phyloP scores from a whole-genome alignment of 1,140 invertebrate species.

The Radopholus similis region DNA sequence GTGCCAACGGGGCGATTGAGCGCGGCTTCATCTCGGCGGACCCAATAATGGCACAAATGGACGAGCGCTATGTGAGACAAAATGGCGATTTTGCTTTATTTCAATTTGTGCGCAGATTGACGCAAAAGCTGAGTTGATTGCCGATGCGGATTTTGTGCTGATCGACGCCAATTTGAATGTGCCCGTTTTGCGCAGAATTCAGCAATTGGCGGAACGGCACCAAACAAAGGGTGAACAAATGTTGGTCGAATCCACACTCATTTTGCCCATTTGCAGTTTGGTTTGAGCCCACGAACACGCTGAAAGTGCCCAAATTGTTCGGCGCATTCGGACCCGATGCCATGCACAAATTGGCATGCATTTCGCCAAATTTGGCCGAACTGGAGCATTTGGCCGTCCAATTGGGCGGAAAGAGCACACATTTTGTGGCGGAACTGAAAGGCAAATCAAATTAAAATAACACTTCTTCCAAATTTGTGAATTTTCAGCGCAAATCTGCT shows the following conservation, averaged over 20 bases:
- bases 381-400: conserved; percentile 10
- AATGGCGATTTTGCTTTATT: not conserved
- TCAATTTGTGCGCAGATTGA: conserved; percentile 28
- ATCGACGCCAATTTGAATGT: conserved; percentile 47
- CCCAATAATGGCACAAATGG: not conserved
- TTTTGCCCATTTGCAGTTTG: conserved; percentile 36
- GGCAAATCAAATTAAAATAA: not conserved
- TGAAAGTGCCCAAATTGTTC: conserved; percentile 46
- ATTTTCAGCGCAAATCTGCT: not conserved
- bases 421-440: not conserved
- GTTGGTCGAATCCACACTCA: no score
- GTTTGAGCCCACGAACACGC: conserved; percentile 52
- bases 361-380: conserved; percentile 52
- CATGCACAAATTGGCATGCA: conserved; percentile 8
- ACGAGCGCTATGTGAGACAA: not conserved
- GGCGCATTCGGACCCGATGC: conserved; percentile 18
- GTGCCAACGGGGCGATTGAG: not conserved
- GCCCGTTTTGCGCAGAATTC: not conserved
- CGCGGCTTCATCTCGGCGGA: conserved; percentile 1
- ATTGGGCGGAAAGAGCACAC: not conserved
- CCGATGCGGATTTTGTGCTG: conserved; percentile 41
- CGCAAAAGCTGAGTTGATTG: conserved; percentile 32
- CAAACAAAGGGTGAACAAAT: conserved; percentile 3
- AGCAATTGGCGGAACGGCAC: conserved; percentile 1
- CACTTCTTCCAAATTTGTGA: not conserved